These are phyloP conservation scores for Rhogogaster chlorosoma DNA, from an alignment of 2,888 invertebrate species.

Conservation along the genomic window DNA sequence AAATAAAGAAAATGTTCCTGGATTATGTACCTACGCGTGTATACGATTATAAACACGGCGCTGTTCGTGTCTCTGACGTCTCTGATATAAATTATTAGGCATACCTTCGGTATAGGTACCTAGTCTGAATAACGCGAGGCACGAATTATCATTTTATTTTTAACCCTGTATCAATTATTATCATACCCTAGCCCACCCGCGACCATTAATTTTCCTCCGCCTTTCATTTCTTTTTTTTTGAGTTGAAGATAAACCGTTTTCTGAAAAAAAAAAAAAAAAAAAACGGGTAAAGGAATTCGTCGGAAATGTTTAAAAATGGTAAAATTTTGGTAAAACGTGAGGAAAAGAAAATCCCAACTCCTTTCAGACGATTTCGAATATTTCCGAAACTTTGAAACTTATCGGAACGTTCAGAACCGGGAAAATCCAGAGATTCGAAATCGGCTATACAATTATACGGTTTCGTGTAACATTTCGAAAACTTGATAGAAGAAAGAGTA, in stretches of 20 bases:
- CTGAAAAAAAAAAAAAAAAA: no score
- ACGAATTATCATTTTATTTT: neutral
- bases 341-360: no score
- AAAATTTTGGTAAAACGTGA: no score
- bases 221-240: neutral
- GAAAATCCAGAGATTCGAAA: no score
- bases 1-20: neutral
- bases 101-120: neutral
- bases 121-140: neutral
- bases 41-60: slow-evolving; percentile 26
- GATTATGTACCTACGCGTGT: neutral
- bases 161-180: neutral
- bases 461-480: neutral
- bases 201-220: neutral
- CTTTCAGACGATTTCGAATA: no score
- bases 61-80: slow-evolving; percentile 6
- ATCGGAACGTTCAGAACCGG: no score
- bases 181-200: neutral
- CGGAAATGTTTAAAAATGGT: no score
- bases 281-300: no score
- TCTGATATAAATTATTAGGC: slow-evolving; percentile 23
- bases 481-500: neutral
- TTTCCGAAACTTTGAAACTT: no score
- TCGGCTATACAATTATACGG: neutral
- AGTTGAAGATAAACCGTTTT: neutral